These are phyloP conservation scores for Tetrao urogallus DNA, from an alignment of 2,113 vertebrate genomes.

Conservation along the genomic window DNA sequence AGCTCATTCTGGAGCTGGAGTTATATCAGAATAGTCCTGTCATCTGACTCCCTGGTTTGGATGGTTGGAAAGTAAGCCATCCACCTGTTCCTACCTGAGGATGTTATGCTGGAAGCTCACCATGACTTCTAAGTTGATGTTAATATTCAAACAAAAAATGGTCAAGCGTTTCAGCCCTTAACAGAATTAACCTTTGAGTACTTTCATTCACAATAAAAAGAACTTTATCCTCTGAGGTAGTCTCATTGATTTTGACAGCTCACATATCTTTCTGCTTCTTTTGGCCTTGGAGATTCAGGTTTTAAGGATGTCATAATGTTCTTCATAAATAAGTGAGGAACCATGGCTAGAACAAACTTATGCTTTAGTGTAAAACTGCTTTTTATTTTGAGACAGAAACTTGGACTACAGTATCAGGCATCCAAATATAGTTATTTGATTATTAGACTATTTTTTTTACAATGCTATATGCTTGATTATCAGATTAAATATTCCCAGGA, in stretches of 20 bases:
- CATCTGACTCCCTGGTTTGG: not conserved
- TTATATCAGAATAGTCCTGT: not conserved
- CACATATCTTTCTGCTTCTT: not conserved
- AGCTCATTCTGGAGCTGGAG: not conserved
- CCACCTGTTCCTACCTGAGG: not conserved
- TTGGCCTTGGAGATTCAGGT: not conserved
- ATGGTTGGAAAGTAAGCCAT: not conserved
- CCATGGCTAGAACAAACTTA: not conserved
- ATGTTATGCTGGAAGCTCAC: not conserved
- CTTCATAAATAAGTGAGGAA: not conserved
- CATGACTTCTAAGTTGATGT: not conserved
- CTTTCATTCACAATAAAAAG: not conserved
- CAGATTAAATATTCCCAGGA: not conserved
- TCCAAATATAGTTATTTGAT: not conserved
- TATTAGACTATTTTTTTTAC: not conserved
- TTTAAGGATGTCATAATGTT: not conserved
- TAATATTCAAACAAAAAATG: not conserved
- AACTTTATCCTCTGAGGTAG: not conserved
- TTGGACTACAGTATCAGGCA: not conserved
- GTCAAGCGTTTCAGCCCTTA: not conserved
- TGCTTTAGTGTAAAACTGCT: not conserved
- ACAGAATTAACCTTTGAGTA: not conserved
- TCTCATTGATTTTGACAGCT: not conserved
- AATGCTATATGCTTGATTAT: not conserved
- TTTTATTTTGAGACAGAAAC: not conserved